Conservation (phyloP, 2,113 vertebrate genomes). For the Tychaedon coryphoeus region DNA sequence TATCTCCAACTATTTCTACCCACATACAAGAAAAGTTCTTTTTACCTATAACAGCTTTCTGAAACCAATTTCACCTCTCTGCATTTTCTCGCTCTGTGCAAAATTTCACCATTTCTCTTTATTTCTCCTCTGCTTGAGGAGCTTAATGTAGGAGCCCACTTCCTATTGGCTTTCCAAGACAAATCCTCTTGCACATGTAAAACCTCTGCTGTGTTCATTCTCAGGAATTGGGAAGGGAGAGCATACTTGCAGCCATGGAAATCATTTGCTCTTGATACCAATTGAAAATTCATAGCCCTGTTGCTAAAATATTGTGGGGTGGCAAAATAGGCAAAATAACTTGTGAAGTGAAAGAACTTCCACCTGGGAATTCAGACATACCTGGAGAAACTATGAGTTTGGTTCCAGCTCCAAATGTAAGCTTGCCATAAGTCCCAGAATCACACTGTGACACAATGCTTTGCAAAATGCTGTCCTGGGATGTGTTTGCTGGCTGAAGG, state of each 20-base stretch:
- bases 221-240: not conserved
- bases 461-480: not conserved
- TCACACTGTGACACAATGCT: not conserved
- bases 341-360: not conserved
- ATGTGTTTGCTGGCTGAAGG: rapidly evolving
- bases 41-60: not conserved
- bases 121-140: not conserved
- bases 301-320: not conserved
- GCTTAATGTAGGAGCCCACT: not conserved
- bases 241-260: not conserved
- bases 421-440: not conserved
- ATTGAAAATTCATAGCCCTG: not conserved
- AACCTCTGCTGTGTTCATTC: not conserved
- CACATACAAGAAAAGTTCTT: not conserved
- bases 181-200: not conserved
- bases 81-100: not conserved
- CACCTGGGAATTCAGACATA: not conserved
- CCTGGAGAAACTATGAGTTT: not conserved
- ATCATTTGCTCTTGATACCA: not conserved
- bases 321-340: not conserved
- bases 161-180: not conserved
- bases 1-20: not conserved
- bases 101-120: not conserved
- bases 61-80: not conserved
- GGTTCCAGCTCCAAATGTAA: constrained; percentile 13